Conservation (phyloP, 2,888 invertebrate species). For the Chirona hameri region DNA sequence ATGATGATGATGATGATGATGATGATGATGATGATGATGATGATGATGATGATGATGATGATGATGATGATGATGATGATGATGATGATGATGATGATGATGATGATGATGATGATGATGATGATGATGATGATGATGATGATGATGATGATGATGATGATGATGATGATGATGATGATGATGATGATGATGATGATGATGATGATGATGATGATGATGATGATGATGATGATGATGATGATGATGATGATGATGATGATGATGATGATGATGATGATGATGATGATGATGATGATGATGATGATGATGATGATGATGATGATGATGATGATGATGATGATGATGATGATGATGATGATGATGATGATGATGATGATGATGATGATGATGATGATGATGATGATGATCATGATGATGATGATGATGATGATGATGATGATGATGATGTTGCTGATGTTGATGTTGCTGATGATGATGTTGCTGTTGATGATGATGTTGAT, state of each 20-base stretch:
- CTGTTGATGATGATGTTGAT: too few relatives aligned
- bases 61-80: slow-evolving; percentile 22
- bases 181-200: slow-evolving; percentile 22
- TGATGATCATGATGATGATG: slow-evolving; percentile 9
- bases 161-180: slow-evolving; percentile 22
- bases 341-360: slow-evolving; percentile 22
- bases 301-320: background rate
- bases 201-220: slow-evolving; percentile 22
- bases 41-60: slow-evolving; percentile 22
- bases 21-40: slow-evolving; percentile 22
- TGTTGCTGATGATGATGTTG: too few relatives aligned
- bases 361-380: slow-evolving; percentile 22
- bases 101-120: background rate
- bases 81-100: background rate
- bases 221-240: slow-evolving; percentile 22
- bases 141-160: slow-evolving; percentile 22
- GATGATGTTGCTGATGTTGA: too few relatives aligned
- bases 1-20: slow-evolving; percentile 22
- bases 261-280: slow-evolving; percentile 22
- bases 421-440: too few relatives aligned
- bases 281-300: slow-evolving; percentile 22
- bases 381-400: slow-evolving; percentile 22
- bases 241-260: slow-evolving; percentile 22
- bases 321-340: background rate
- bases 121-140: slow-evolving; percentile 22